Evolutionary conservation across 2,888 invertebrate species (phyloP), one percentile per base, ranked within the genome.

Genomic region (Hirtodrosophila alboralis): DNA sequence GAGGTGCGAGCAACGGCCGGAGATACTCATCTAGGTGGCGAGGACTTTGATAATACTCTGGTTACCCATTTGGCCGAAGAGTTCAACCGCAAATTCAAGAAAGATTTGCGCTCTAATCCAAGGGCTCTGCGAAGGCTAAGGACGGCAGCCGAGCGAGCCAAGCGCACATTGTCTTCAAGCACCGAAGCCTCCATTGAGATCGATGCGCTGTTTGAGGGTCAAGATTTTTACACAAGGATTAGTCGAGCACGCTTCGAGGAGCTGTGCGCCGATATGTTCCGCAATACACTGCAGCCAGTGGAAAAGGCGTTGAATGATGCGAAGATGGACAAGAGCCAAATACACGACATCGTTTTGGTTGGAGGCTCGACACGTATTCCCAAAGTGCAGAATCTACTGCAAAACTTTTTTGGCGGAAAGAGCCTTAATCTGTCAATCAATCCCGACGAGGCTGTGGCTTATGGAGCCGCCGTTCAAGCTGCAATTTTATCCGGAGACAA

Each of bases 1-100:
- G 98, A 98, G 89, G 98, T 97, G 10, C 96, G 96, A 87, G 95
- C 97, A 5, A 98, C 97, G n/a, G 96, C 97, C 61, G 97, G 97
- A 67, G 97, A 98, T 89, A 98, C 97, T 49, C 98, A 97, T 88
- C 93, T 97, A 91, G 97, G 97, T 81, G 97, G 97, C 65, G 97
- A 97, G 91, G 97, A 75, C 56, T 96, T 96, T 75, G 97, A 98
- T 68, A 96, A 96, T 91, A 92, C 96, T 14, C 94, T 97, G 93
- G 96, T 97, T 3, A 95, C 93, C 85, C 95, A 96, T 90, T 95
- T 97, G 72, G 94, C 95, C 0, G 94, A 96, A 75, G 96, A 97
- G 90, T 96, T 98, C 93, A 94, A 97, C 92, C 92, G 94, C 13
- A 95, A 95, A 84, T 94, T 91, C 91, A 93, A 92, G 75, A 95